These are phyloP conservation scores for Actias luna DNA, from an alignment of 2,888 invertebrate genomes.

Conservation along the genomic window DNA sequence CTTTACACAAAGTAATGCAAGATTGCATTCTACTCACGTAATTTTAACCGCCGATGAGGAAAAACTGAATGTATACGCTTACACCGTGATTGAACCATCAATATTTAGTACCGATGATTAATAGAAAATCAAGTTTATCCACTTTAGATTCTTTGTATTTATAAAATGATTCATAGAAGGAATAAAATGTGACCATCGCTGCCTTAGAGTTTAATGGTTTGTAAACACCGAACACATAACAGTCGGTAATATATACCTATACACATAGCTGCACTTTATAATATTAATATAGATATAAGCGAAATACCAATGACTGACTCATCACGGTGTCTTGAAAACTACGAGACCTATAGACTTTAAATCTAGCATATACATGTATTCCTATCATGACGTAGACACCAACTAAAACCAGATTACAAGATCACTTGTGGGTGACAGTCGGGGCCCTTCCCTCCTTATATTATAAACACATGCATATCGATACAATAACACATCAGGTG, in stretches of 20 bases:
- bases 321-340: no score
- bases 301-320: no score
- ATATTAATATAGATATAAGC: no score
- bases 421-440: no score
- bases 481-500: no score
- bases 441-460: no score
- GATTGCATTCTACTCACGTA: neutral
- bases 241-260: neutral
- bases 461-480: no score
- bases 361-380: no score
- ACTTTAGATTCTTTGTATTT: constrained; percentile 2
- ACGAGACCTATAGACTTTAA: no score
- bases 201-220: neutral
- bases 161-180: neutral
- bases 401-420: no score
- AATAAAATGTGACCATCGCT: neutral
- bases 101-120: constrained; percentile 6
- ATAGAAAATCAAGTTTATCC: constrained; percentile 5
- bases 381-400: no score
- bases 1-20: neutral
- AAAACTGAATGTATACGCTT: neutral
- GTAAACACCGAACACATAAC: neutral
- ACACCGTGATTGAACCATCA: constrained; percentile 2
- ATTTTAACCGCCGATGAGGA: neutral
- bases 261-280: neutral